Evolutionary conservation across 2,113 vertebrate genomes (phyloP), one percentile per base, ranked within the genome.

Genomic region (Myxocyprinus asiaticus): DNA sequence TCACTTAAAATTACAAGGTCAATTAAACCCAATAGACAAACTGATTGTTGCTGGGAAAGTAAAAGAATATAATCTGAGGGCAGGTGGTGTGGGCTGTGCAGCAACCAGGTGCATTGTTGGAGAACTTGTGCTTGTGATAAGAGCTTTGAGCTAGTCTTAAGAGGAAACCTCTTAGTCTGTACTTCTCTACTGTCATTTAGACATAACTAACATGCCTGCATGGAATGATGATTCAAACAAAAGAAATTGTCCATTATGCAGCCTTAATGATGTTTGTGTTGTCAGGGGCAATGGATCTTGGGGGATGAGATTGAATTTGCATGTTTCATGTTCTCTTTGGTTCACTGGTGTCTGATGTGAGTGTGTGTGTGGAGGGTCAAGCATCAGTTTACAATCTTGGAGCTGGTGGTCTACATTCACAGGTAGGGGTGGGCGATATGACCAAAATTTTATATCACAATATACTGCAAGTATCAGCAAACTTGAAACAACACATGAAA

Each of bases 31-130:
- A 43, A 56, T 67, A 81, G 74, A 82, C 63, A 80, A 69, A 68
- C 82, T 81, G 78, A 87, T 85, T 58, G 81, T 73, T 47, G 66
- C 68, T 81, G 67, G 79, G 79, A 78, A 70, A 82, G 68, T 76
- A 82, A 84, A 80, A 82, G 82, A 84, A 84, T 77, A 65, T 59
- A 61, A 82, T 76, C 33, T n/a, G 44, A 61, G 44, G 51, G 42
- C 58, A 50, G 47, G 10, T 17, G 43, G 64, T 44, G 9, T 72
- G 67, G 67, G 15, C 50, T 10, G 55, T 33, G n/a, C 33, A 64
- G 66, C 43, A 48, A 0, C 9, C 42, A 33, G 68, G 62, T 51
- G 53, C 43, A 70, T 55, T 58, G 7, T 72, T 53, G 9, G 42
- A 58, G 53, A 58, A n/a, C 14, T 11, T 22, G 33, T 58, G 70